Evolutionary conservation across 35 echinoderm and acorn worm genomes (phyloP).

Genomic region (Apostichopus parvimensis): DNA sequence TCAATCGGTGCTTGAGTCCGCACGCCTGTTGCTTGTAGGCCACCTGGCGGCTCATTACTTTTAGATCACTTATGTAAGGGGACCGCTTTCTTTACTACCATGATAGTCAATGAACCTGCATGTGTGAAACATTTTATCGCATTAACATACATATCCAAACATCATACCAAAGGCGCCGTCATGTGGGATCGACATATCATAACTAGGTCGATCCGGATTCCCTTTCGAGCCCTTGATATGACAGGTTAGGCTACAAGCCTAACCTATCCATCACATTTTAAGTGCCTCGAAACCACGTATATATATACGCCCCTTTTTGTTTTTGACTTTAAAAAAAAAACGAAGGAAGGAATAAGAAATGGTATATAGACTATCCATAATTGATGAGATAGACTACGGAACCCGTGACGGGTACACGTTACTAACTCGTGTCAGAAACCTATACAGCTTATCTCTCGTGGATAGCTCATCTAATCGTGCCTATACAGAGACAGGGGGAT

Average conservation of each 20-base stretch:
- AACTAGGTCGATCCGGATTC: not conserved
- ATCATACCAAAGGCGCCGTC: not conserved
- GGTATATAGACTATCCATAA: not conserved
- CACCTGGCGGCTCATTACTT: not conserved
- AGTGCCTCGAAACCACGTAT: not conserved
- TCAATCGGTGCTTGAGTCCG: no score
- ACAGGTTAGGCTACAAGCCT: not conserved
- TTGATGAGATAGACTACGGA: not conserved
- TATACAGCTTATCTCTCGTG: not conserved
- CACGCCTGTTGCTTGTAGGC: not conserved
- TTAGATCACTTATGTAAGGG: not conserved
- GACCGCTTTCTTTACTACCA: not conserved
- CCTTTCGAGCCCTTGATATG: not conserved
- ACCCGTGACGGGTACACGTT: not conserved
- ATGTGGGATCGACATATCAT: not conserved
- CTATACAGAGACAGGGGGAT: no score
- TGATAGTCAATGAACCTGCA: not conserved
- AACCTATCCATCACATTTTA: not conserved
- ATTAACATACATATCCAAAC: not conserved
- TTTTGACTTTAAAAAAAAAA: no score
- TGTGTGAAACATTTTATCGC: not conserved
- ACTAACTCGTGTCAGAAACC: not conserved
- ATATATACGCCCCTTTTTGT: no score
- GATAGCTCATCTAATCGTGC: not conserved
- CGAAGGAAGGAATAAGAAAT: no score